These are phyloP conservation scores for Lates calcarifer DNA, from an alignment of 2,113 vertebrate genomes.

Conservation along the genomic window DNA sequence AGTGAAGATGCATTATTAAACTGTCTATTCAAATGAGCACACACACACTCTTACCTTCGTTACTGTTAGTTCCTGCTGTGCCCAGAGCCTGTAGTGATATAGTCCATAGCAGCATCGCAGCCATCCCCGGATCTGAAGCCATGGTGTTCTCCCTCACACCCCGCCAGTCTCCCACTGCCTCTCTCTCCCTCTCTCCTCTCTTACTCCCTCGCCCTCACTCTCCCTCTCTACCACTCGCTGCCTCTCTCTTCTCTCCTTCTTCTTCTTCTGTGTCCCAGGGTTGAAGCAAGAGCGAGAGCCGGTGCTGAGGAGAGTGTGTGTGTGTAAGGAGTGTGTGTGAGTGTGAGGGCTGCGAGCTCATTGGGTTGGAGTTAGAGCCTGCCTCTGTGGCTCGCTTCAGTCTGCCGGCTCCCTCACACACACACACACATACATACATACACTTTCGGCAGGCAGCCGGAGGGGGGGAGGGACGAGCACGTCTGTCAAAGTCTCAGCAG, in stretches of 20 bases:
- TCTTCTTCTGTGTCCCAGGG: slow-evolving; percentile 68
- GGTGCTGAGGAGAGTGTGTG: slow-evolving; percentile 33
- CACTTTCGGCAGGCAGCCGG: slow-evolving; percentile 65
- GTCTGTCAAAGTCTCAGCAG: slow-evolving; percentile 66
- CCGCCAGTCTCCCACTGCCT: slow-evolving; percentile 75
- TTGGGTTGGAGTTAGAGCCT: slow-evolving; percentile 72
- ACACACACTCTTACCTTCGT: slow-evolving; percentile 80
- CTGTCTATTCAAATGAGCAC: slow-evolving; percentile 18
- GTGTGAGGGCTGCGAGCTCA: slow-evolving; percentile 74
- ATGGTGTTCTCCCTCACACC: slow-evolving; percentile 81
- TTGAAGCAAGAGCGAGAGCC: slow-evolving; percentile 63
- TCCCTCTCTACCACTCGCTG: slow-evolving; percentile 62
- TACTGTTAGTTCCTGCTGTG: slow-evolving; percentile 71
- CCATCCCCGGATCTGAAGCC: slow-evolving; percentile 84
- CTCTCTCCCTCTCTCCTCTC: slow-evolving; percentile 67
- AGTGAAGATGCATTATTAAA: slow-evolving; percentile 41
- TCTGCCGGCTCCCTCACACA: slow-evolving; percentile 69
- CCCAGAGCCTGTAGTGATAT: slow-evolving; percentile 80
- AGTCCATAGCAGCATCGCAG: slow-evolving; percentile 84
- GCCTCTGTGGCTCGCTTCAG: slow-evolving; percentile 72
- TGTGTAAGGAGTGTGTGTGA: slow-evolving; percentile 47
- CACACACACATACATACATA: slow-evolving; percentile 64
- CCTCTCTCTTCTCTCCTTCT: slow-evolving; percentile 63
- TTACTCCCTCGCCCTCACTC: slow-evolving; percentile 71
- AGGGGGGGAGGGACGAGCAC: slow-evolving; percentile 61